phyloP scores from a whole-genome alignment of 2,888 invertebrate genomes.

The Chaitophorus viminalis region DNA sequence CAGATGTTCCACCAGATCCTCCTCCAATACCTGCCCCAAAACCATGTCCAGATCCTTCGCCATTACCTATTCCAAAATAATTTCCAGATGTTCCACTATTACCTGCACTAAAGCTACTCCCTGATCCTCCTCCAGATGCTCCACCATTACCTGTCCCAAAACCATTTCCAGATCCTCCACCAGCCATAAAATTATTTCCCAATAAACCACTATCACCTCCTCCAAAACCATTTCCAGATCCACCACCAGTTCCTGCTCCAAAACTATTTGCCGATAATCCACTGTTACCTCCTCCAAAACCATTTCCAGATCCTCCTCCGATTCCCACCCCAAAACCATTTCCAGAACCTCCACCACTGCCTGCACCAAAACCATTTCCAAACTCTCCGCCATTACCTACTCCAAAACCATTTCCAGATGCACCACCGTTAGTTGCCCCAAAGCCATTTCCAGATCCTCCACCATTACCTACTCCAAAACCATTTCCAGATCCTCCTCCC shows the following conservation, averaged over 20 bases:
- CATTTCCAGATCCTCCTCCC: conserved; percentile 64
- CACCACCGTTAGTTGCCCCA: no score
- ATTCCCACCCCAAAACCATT: no score
- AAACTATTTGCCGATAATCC: conserved; percentile 4
- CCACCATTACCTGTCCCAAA: conserved; percentile 66
- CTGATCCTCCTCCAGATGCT: conserved; percentile 63
- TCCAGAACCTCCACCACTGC: conserved; percentile 63
- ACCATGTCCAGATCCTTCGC: conserved; percentile 56
- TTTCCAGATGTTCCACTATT: conserved; percentile 65
- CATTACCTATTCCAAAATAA: conserved; percentile 20
- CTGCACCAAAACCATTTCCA: conserved; percentile 51
- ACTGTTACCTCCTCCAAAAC: conserved; percentile 44
- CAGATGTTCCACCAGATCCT: conserved; percentile 42
- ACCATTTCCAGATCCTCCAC: conserved; percentile 57
- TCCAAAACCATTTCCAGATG: no score
- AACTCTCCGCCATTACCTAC: conserved; percentile 31
- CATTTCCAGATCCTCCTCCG: conserved; percentile 7
- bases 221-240: conserved; percentile 62
- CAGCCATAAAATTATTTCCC: conserved; percentile 16
- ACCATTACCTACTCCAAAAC: background rate
- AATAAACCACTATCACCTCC: conserved; percentile 65
- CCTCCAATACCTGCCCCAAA: conserved; percentile 62
- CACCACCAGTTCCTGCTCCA: background rate
- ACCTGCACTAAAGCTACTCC: conserved; percentile 62
- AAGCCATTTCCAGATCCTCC: conserved; percentile 35